These are phyloP conservation scores for Heloderma charlesbogerti DNA, from an alignment of 2,113 vertebrate genomes.

Conservation along the genomic window DNA sequence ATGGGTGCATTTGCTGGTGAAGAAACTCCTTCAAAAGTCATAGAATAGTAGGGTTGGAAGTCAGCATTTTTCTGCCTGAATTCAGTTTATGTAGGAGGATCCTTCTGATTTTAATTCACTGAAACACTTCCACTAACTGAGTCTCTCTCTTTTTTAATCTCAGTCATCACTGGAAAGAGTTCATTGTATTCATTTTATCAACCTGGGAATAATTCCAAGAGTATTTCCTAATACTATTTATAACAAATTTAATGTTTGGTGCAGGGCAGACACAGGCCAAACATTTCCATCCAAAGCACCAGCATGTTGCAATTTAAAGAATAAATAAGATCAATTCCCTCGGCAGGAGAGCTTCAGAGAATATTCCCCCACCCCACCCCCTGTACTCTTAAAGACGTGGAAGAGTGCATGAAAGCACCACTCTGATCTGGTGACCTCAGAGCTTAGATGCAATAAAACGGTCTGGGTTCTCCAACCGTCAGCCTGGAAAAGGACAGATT, in stretches of 20 bases:
- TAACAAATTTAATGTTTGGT: neutral
- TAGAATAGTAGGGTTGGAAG: no score
- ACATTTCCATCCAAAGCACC: neutral
- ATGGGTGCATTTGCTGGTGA: neutral
- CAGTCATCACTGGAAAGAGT: neutral
- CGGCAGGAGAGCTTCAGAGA: fast-evolving
- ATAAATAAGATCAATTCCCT: neutral
- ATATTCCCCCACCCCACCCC: neutral
- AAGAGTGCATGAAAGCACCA: fast-evolving
- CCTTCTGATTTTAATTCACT: neutral
- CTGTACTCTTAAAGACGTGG: neutral
- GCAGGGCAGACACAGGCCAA: neutral
- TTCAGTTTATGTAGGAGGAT: neutral
- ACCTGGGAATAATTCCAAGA: conserved; percentile 29
- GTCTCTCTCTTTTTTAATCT: neutral
- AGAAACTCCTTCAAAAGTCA: neutral
- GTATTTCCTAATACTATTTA: neutral
- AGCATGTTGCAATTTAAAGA: neutral
- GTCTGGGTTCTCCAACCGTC: neutral
- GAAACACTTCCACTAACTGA: neutral
- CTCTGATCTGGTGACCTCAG: neutral
- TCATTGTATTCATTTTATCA: neutral
- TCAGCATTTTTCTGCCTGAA: neutral
- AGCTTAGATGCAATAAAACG: neutral
- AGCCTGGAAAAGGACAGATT: conserved; percentile 13